phyloP scores from a whole-genome alignment of 2,888 invertebrate genomes.

The Xestia sexstrigata region DNA sequence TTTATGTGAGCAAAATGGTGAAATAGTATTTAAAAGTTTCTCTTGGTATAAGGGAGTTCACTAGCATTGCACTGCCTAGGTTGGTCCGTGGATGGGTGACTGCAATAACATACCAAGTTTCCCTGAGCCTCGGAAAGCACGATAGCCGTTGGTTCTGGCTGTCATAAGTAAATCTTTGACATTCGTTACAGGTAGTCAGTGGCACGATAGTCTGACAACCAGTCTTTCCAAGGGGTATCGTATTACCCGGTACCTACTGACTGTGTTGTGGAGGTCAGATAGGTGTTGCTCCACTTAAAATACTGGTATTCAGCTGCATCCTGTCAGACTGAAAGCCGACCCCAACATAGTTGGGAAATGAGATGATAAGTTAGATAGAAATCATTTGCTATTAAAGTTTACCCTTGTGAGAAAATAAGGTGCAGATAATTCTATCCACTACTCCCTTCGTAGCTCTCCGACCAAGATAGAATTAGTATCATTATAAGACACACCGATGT shows the following conservation, averaged over 20 bases:
- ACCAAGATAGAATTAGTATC: slow-evolving; percentile 46
- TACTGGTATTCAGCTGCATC: neutral
- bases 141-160: no score
- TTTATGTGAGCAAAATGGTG: neutral
- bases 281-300: no score
- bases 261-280: neutral
- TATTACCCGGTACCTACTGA: neutral
- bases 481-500: slow-evolving; percentile 28
- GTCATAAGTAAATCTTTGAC: no score
- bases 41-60: no score
- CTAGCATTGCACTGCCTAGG: no score
- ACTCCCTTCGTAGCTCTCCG: slow-evolving; percentile 11
- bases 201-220: neutral
- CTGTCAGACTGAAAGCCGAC: neutral
- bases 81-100: no score
- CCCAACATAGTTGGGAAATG: neutral
- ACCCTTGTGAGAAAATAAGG: neutral
- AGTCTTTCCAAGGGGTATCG: neutral
- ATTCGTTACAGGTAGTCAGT: no score
- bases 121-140: no score
- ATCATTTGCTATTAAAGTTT: neutral
- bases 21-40: neutral
- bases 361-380: neutral
- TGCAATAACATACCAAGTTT: no score
- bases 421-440: neutral